phyloP scores from a whole-genome alignment of 1,140 invertebrate genomes.

The Homarus americanus region DNA sequence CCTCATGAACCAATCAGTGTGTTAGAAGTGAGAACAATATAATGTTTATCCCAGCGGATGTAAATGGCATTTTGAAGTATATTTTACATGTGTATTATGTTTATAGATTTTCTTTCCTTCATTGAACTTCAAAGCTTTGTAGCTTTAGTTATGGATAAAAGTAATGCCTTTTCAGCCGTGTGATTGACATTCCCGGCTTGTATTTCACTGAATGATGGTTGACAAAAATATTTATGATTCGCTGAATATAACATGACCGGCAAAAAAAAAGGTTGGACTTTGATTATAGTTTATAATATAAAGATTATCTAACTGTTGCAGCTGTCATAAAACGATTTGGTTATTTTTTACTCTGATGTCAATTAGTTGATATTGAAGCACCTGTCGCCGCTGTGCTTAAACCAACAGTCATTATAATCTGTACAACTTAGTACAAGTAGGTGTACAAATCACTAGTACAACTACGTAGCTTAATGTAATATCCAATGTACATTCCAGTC shows the following conservation, averaged over 20 bases:
- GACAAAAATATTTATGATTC: slow-evolving; percentile 35
- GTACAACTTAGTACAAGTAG: background rate
- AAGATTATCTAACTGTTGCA: slow-evolving; percentile 14
- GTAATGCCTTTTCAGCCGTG: slow-evolving; percentile 18
- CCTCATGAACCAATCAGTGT: background rate
- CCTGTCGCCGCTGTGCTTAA: background rate
- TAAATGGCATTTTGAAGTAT: slow-evolving; percentile 1
- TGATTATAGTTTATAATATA: slow-evolving; percentile 32
- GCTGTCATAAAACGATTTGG: background rate
- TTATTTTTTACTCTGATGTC: background rate
- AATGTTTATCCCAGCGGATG: background rate
- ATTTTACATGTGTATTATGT: slow-evolving; percentile 7
- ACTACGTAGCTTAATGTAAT: too few species aligned
- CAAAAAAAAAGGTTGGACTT: background rate
- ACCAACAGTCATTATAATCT: background rate
- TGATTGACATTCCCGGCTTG: slow-evolving; percentile 14
- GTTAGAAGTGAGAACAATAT: background rate
- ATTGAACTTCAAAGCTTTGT: slow-evolving; percentile 19
- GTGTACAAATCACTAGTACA: too few species aligned
- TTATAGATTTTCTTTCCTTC: background rate
- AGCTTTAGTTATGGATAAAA: slow-evolving; percentile 21
- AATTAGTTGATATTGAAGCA: slow-evolving; percentile 35
- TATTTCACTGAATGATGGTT: background rate
- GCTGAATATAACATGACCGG: background rate
- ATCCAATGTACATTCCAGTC: too few species aligned